Percentiles rank a stretch among this genome's conserved stretches.
phyloP scores from a whole-genome alignment of 1,140 invertebrate genomes.

The Anoplolepis gracilipes region DNA sequence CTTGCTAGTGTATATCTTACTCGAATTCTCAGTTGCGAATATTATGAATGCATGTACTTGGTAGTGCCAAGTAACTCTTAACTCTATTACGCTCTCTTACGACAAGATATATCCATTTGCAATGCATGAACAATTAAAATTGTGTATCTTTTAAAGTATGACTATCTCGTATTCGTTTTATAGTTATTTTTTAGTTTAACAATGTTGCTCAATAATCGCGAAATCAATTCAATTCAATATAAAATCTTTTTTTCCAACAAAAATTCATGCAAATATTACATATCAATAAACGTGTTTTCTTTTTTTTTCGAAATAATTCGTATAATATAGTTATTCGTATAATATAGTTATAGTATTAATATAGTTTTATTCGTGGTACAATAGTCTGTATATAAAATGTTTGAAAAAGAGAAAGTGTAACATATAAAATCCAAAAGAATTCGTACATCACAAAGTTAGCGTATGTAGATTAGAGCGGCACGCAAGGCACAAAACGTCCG shows the following conservation, averaged over 20 bases:
- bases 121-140: background rate
- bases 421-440: slow-evolving; percentile 4
- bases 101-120: background rate
- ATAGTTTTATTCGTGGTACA: slow-evolving; percentile 17
- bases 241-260: background rate
- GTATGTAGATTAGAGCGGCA: slow-evolving; percentile 33
- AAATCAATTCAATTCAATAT: slow-evolving; percentile 26
- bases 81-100: background rate
- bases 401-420: slow-evolving; percentile 1
- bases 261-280: background rate
- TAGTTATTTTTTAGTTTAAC: background rate
- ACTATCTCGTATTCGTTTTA: background rate
- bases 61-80: background rate
- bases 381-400: background rate
- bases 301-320: background rate
- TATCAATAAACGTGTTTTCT: slow-evolving; percentile 28
- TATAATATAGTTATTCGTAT: no score
- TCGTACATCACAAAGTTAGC: slow-evolving; percentile 44
- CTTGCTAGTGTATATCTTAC: slow-evolving; percentile 55
- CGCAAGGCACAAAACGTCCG: slow-evolving; percentile 5
- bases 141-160: background rate
- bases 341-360: slow-evolving; percentile 22
- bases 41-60: slow-evolving; percentile 22
- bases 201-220: slow-evolving; percentile 14
- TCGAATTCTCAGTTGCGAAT: slow-evolving; percentile 21